These are phyloP conservation scores for Sebastes itinus DNA, from an alignment of 2,797 vertebrate genomes.

Conservation along the genomic window DNA sequence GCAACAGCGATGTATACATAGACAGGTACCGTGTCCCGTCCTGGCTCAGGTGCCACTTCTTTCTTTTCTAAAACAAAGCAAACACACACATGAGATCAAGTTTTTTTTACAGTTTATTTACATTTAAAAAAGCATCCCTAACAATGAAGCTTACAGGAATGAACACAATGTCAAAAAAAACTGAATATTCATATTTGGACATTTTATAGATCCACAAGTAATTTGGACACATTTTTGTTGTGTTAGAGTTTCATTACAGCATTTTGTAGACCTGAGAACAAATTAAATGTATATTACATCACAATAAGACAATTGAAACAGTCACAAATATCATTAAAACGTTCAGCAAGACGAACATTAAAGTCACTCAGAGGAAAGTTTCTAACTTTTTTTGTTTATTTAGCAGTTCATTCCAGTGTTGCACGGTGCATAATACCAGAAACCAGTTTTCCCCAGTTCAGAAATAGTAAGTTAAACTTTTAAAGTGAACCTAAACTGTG, in stretches of 20 bases:
- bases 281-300: neutral
- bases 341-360: neutral
- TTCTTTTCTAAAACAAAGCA: slow-evolving; percentile 4
- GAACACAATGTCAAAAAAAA: neutral
- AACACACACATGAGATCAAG: neutral
- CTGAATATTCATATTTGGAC: neutral
- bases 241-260: neutral
- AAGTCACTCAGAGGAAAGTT: neutral
- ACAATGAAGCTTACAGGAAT: neutral
- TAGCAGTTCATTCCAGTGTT: neutral
- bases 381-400: neutral
- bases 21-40: neutral
- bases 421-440: neutral
- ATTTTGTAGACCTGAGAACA: neutral
- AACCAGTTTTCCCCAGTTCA: neutral
- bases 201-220: neutral
- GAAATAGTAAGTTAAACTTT: neutral
- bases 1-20: slow-evolving; percentile 16
- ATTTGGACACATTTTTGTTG: neutral
- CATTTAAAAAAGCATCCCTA: neutral
- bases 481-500: neutral
- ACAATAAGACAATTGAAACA: neutral
- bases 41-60: neutral
- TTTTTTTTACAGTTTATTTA: neutral
- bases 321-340: neutral